Base-by-base conservation (phyloP, 2,113 vertebrate species). In the Phaethornis superciliosus region DNA sequence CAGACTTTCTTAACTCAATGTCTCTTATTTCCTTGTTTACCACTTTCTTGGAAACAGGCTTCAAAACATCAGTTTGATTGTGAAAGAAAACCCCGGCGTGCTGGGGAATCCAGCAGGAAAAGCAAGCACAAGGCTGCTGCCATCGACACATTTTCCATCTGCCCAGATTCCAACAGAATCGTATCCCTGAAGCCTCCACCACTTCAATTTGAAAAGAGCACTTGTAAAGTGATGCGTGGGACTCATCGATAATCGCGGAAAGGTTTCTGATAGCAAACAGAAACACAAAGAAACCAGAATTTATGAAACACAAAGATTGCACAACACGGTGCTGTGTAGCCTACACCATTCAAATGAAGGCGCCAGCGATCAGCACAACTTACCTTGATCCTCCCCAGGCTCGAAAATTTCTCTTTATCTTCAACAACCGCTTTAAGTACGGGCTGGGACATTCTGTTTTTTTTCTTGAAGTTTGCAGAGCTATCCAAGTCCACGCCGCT, bases 401-500 rank as follows among this genome's bases (percentile, higher is more conserved):
- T 98, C 4, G 95, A 97, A 27, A 96, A 97, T 30, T 96, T 97
- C 89, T 99, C 98, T 37, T 94, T 98, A 75, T 98, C 98, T 51
- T 98, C 98, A 30, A 96, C 65, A 7, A 98, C 97, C 0, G 94
- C 98, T 94, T 96, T 98, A 46, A 99, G 95, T 10, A 95, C 13
- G 11, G 98, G 98, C 89, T 98, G 98, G 18, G 98, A 98, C 97
- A 98, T 97, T 40, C 96, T 96, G 91, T 97, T 98, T 47, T 97
- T 97, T 68, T 97, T 98, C 79, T 97, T 98, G 22, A 97, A 97
- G 28, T 93, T 64, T 5, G 77, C 42, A 5, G 96, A 60, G 15
- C 94, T 91, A 56, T 99, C 98, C 14, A 97, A 77, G 23, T 99
- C 99, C 32, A 99, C 95, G 14, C 98, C 99, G 32, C 98, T 99